phyloP scores from a whole-genome alignment of 2,888 invertebrate species.

The Bellardia pandia region DNA sequence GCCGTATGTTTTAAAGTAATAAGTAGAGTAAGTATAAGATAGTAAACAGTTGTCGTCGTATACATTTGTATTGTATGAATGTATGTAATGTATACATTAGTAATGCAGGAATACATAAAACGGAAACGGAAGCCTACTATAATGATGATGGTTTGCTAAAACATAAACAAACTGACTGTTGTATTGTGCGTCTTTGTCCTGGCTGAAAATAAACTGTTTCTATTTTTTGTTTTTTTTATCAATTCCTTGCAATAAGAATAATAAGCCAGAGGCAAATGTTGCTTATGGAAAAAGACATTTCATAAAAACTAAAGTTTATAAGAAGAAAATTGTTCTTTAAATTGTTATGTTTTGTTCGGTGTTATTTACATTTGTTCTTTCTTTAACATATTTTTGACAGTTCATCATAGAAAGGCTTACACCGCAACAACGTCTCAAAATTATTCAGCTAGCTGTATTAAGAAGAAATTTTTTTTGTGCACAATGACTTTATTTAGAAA shows the following conservation, averaged over 20 bases:
- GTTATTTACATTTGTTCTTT: no score
- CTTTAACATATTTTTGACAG: no score
- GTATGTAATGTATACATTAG: conserved; percentile 17
- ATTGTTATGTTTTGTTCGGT: no score
- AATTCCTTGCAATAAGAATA: conserved; percentile 47
- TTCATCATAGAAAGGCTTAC: no score
- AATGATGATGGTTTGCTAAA: conserved; percentile 68
- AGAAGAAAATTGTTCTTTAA: not conserved
- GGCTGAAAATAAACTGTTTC: conserved; percentile 53
- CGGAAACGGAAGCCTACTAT: conserved; percentile 76
- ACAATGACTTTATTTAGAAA: no score
- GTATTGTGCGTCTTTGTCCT: conserved; percentile 2
- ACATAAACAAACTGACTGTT: conserved; percentile 51
- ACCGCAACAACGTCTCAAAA: no score
- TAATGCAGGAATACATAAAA: conserved; percentile 53
- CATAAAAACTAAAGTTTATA: not conserved
- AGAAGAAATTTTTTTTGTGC: no score
- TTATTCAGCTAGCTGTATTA: no score
- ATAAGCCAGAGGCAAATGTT: not conserved
- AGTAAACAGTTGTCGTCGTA: conserved; percentile 26
- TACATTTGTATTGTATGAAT: not conserved
- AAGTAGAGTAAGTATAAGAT: conserved; percentile 34
- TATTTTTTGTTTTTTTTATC: conserved; percentile 64
- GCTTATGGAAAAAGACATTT: conserved; percentile 5
- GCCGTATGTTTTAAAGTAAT: conserved; percentile 67